Base-by-base conservation (phyloP, 2,888 invertebrate species). In the Drosophila leonis region DNA sequence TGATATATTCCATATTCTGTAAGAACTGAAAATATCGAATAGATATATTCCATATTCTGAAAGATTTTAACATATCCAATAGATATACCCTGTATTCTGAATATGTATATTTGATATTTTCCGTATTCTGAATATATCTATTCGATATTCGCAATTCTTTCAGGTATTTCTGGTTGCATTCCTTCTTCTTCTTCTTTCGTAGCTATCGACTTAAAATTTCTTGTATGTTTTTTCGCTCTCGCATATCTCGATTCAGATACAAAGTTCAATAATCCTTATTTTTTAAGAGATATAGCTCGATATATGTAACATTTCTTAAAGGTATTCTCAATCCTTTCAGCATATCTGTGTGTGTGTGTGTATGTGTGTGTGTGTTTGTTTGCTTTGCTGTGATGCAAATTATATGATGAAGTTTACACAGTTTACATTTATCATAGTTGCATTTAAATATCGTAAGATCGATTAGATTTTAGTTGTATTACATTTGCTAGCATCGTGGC, bases 401-500 rank as follows among this genome's bases (percentile, higher is more conserved):
- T 52, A 74, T 44, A 59, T 35, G 42, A 66, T 61, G 56, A 64
- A 57, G 51, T 44, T 65, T 42, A 44, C 39, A 41, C 41, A 41
- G 51, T 64, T 65, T 24, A 29, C 46, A 46, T 80, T 69, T 39
- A 51, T 48, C 31, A 56, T 64, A 61, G 48, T 62, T 64, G 29
- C 52, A 27, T 56, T 65, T 52, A 41, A 42, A 56, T 56, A 56
- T 42, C 35, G 33, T 65, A 56, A 64, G 51, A 42, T 64, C 39
- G 15, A 39, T 68, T 63, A 48, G 69, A 54, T 62, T 68, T 75
- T 49, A 41, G 41, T 64, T 67, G 55, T 61, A 39, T 57, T 62
- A 59, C 60, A 65, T 69, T 79, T 69, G 65, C 80, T 77, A 79
- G 69, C 66, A 59, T 70, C 63, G 65, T 74, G 59, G 59, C 63